Base-by-base conservation (phyloP, 1,140 invertebrate genomes). In the Ditylenchus dipsaci region DNA sequence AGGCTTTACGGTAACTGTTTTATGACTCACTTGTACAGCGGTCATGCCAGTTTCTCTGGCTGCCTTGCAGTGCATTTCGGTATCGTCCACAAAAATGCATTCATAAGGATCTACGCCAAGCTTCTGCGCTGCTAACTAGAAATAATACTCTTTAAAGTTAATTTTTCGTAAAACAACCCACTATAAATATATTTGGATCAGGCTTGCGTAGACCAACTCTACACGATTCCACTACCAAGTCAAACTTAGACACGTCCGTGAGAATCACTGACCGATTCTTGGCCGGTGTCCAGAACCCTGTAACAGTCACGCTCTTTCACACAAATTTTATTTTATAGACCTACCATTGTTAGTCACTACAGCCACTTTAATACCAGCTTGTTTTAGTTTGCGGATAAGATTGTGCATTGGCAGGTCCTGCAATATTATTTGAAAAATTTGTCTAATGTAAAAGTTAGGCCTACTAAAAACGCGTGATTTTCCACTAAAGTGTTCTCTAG, bases 341-440 rank as follows among this genome's bases (percentile, higher is more conserved):
- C 11, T 38, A 11, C 49, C 49, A 17, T 69, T 69, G 29, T 69
- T 69, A 1, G 67, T 70, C 7, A 69, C 43, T 21, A 69, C 11
- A 17, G 29, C 67, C 13, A 69, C 65, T 69, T 69, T 69, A 63
- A 68, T 56, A 0, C 67, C 66, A 13, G 21, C 19, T 15, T 43
- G 0, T 43, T 43, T 29, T 17, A 68, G 30, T 30, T 45, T 26
- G 13, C 62, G 1, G 1, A 67, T 45, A 19, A 65, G 13, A 17
- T 67, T 33, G n/a, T 60, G 59, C 57, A 67, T 63, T 23, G 23
- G 15, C 59, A 26, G 13, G 9, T 67, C 43, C 65, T 62, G 23
- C 13, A 33, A 29, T 9, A 27, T 13, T 15, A 62, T 27, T 19
- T 13, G 27, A 21, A 42, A 23, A n/a, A n/a, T n/a, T n/a, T n/a